phyloP scores from a whole-genome alignment of 2,113 vertebrate genomes.

The Balaeniceps rex region DNA sequence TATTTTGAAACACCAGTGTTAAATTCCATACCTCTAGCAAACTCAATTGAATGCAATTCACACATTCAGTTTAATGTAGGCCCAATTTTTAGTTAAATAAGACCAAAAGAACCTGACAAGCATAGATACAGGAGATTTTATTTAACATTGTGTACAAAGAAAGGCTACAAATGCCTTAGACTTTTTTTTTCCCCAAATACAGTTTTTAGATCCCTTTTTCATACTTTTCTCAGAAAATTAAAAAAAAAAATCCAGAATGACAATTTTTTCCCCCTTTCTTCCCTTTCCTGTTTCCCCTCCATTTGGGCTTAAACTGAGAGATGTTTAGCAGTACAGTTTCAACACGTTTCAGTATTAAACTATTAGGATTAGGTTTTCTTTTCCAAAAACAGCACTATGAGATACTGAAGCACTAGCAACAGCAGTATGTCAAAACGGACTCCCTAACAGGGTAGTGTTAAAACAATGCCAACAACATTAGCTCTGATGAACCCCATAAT shows the following conservation, averaged over 20 bases:
- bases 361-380: not conserved
- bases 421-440: not conserved
- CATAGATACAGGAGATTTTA: constrained; percentile 72
- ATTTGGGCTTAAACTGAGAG: constrained; percentile 26
- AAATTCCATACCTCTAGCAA: not conserved
- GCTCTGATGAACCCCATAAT: constrained; percentile 6
- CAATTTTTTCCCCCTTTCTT: not conserved
- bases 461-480: constrained; percentile 1
- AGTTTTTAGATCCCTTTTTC: constrained; percentile 64
- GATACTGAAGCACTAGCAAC: constrained; percentile 16
- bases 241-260: not conserved
- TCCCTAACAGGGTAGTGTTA: not conserved
- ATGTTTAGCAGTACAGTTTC: not conserved
- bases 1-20: not conserved
- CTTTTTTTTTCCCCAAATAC: constrained; percentile 35
- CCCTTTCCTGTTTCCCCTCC: not conserved
- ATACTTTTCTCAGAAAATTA: constrained; percentile 52
- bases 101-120: constrained; percentile 21
- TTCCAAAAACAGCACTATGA: not conserved
- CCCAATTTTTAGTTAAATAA: constrained; percentile 4
- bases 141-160: constrained; percentile 79
- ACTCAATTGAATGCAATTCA: not conserved
- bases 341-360: not conserved
- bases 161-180: constrained; percentile 71
- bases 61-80: not conserved